These are phyloP conservation scores for Plebejus argus DNA, from an alignment of 2,888 invertebrate species.

Conservation along the genomic window DNA sequence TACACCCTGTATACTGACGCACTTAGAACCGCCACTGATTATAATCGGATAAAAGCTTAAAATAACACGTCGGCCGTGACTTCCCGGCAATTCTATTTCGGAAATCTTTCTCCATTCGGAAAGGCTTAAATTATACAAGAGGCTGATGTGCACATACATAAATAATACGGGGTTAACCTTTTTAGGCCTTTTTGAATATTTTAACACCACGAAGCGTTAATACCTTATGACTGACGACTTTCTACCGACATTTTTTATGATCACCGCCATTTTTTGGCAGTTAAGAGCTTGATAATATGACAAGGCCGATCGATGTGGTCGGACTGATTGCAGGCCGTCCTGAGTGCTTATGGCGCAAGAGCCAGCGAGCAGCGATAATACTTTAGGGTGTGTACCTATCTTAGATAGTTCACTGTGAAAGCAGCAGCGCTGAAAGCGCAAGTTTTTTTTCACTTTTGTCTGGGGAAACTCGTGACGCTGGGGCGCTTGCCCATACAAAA, in stretches of 20 bases:
- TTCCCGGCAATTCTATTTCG: neutral
- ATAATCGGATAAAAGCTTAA: neutral
- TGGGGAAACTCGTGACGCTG: too few species aligned
- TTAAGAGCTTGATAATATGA: too few species aligned
- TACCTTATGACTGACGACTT: conserved; percentile 2
- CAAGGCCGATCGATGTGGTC: too few species aligned
- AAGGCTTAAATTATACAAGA: neutral
- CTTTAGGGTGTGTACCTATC: too few species aligned
- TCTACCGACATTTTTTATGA: neutral
- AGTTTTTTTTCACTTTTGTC: too few species aligned
- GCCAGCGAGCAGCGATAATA: too few species aligned
- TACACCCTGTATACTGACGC: too few species aligned
- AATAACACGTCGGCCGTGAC: neutral
- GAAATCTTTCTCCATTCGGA: neutral
- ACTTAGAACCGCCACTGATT: neutral
- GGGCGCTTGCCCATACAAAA: too few species aligned
- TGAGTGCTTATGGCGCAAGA: too few species aligned
- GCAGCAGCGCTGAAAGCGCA: too few species aligned
- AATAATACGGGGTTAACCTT: conserved; percentile 18
- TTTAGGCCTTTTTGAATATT: conserved; percentile 14
- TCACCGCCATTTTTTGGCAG: neutral
- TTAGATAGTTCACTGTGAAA: too few species aligned
- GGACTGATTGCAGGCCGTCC: too few species aligned
- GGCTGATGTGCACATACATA: conserved; percentile 19
- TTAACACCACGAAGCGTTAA: neutral